Evolutionary conservation across 2,888 invertebrate species (phyloP).

Genomic region (Ichneumoninae sp.): DNA sequence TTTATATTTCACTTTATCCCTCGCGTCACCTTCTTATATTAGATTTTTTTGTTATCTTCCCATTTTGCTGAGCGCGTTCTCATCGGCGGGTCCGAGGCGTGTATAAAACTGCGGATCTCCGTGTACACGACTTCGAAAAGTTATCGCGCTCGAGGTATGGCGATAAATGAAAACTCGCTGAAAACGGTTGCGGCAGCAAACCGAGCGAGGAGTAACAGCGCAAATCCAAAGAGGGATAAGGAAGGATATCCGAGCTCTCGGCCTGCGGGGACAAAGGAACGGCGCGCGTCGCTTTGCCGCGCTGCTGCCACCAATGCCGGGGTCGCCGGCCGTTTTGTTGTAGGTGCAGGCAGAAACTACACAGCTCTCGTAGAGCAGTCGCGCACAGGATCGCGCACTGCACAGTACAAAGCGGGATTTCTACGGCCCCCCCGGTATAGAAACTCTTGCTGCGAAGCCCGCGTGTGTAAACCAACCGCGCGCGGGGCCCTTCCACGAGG

Average conservation of each 20-base stretch:
- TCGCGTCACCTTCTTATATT: neutral
- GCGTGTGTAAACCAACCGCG: neutral
- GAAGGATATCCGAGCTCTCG: conserved; percentile 13
- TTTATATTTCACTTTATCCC: neutral
- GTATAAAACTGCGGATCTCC: neutral
- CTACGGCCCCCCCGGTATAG: neutral
- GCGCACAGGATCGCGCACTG: neutral
- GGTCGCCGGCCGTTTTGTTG: conserved; percentile 77
- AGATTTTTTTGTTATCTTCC: neutral
- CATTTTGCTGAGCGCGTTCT: neutral
- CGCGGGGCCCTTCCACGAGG: conserved; percentile 3
- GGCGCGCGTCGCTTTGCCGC: neutral
- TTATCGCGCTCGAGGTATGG: neutral
- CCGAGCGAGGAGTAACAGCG: conserved; percentile 52
- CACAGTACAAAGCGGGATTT: conserved; percentile 6
- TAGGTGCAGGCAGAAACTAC: conserved; percentile 70
- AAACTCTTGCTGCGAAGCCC: neutral
- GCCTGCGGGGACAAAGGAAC: conserved; percentile 74
- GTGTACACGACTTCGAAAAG: neutral
- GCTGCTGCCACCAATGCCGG: conserved; percentile 57
- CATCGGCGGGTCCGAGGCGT: conserved; percentile 4
- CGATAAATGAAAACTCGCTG: conserved; percentile 26
- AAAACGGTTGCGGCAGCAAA: conserved; percentile 18
- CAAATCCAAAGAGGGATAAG: conserved; percentile 42
- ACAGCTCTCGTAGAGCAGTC: conserved; percentile 5